These are phyloP conservation scores for Tetheella fluctuosa DNA, from an alignment of 2,888 invertebrate genomes.

Conservation along the genomic window DNA sequence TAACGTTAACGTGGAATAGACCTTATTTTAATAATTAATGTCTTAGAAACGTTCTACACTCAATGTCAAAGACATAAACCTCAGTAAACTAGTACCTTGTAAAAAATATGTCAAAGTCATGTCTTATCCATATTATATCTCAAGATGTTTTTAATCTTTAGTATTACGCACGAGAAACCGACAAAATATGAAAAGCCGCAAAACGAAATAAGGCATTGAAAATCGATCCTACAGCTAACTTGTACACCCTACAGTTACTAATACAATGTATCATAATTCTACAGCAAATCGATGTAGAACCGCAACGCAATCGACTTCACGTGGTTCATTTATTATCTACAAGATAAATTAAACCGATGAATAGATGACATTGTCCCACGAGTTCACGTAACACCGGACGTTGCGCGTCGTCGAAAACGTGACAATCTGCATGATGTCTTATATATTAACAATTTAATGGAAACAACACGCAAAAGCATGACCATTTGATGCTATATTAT, in stretches of 20 bases:
- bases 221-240: neutral
- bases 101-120: neutral
- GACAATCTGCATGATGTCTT: neutral
- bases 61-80: constrained; percentile 3
- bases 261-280: neutral
- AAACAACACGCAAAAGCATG: neutral
- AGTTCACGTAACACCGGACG: neutral
- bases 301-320: neutral
- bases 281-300: neutral
- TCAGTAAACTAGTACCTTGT: neutral
- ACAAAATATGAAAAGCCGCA: neutral
- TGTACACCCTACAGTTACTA: neutral
- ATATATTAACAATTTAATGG: neutral
- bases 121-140: neutral
- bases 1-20: neutral
- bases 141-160: neutral
- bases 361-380: constrained; percentile 3
- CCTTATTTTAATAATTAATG: neutral
- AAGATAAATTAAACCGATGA: neutral
- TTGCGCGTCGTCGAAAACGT: neutral
- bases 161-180: neutral
- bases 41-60: neutral
- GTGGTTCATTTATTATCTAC: neutral
- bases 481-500: neutral
- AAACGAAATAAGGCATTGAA: neutral